Percentiles rank a stretch among this genome's conserved stretches.
Conservation (phyloP, 2,113 vertebrate species). For the Tachysurus fulvidraco region DNA sequence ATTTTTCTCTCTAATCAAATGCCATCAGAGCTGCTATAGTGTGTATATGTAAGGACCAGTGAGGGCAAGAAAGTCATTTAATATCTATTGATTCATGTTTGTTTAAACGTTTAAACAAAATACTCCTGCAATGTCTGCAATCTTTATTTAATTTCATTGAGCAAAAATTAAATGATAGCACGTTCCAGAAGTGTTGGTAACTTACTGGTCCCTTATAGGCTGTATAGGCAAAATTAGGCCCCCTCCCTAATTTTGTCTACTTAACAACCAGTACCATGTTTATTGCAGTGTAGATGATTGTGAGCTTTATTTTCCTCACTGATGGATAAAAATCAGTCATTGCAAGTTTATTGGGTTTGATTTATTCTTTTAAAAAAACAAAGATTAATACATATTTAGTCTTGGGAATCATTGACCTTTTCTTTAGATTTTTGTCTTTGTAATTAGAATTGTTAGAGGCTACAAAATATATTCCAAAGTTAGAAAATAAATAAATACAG, state of each 20-base stretch:
- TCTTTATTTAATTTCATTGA: not conserved
- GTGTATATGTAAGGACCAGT: too few relatives aligned
- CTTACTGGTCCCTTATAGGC: too few relatives aligned
- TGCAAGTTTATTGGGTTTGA: not conserved
- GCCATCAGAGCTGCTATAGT: not conserved
- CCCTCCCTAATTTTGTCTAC: too few relatives aligned
- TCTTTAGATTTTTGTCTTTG: not conserved
- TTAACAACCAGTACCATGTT: too few relatives aligned
- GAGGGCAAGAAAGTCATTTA: not conserved
- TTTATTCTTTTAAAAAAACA: not conserved
- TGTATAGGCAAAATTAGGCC: too few relatives aligned
- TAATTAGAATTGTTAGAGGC: not conserved
- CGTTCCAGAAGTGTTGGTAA: not conserved
- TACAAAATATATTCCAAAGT: not conserved
- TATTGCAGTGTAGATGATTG: not conserved
- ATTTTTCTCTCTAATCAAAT: not conserved
- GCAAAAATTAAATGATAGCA: not conserved
- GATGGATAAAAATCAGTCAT: not conserved
- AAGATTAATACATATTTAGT: not conserved
- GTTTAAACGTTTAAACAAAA: not conserved
- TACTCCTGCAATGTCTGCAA: not conserved
- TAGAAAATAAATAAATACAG: not conserved
- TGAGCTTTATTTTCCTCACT: not conserved
- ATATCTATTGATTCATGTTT: not conserved
- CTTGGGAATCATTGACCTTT: not conserved